Evolutionary conservation across 1,140 invertebrate genomes (phyloP), one percentile per base, ranked within the genome.

Genomic region (fruit fly (Drosophila melanogaster)): DNA sequence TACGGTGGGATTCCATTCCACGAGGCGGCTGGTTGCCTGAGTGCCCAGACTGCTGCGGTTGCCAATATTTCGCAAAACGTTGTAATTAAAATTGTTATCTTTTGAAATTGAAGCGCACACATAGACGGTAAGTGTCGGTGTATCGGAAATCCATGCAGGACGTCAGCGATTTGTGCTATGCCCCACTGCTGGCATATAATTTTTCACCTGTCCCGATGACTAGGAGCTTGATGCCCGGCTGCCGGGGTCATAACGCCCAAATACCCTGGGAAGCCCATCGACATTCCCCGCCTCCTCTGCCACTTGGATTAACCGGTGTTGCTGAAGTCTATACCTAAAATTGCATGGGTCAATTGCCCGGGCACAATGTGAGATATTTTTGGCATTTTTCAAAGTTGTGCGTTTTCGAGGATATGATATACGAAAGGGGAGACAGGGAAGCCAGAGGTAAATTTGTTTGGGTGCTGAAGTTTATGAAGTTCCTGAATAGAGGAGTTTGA

Each of bases 41-140:
- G 51, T 46, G 70, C 24, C 33, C 40, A 64, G 50, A 40, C 58
- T 74, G 58, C 53, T 65, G 43, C n/a, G 69, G 61, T 49, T 55
- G 54, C 41, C 74, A 77, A 77, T 81, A 70, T 60, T 38, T 33
- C 60, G 41, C 55, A 69, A 81, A 81, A 74, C 77, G 50, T 62
- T 80, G 59, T 86, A 85, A 85, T 85, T 85, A 81, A 85, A 77
- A 80, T 80, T 57, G 62, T 85, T 85, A 85, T 77, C 66, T 69
- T 80, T 77, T 49, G 59, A 72, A 73, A 73, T 69, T 51, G 57
- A 78, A 78, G 75, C 50, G 55, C 47, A 15, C 67, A 57, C 19
- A 54, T 43, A 19, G 38, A 35, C 49, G 10, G 49, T 44, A 24
- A 54, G 47, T 59, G 55, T 24, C 43, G 37, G 35, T 59, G 67